These are phyloP conservation scores for Hypomecis punctinalis DNA, from an alignment of 2,888 invertebrate genomes.

Conservation along the genomic window DNA sequence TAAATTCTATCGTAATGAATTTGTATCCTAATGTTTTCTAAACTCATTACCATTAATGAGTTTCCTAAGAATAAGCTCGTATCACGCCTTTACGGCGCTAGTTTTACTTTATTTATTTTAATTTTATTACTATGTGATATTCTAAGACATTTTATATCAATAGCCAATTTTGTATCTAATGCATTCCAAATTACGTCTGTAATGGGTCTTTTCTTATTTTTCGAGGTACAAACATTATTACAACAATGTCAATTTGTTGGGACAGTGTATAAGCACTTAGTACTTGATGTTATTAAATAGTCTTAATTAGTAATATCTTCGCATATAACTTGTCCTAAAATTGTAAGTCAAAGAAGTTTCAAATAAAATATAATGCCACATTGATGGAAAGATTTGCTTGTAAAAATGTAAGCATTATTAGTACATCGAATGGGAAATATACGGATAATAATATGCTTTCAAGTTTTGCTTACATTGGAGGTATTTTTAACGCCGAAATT, in stretches of 20 bases:
- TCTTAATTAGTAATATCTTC: conserved; percentile 20
- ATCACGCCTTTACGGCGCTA: conserved; percentile 29
- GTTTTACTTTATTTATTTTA: conserved; percentile 31
- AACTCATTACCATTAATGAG: too few species aligned
- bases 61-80: background rate
- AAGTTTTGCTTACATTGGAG: too few species aligned
- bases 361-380: too few species aligned
- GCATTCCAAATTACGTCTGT: conserved; percentile 62
- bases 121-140: conserved; percentile 26
- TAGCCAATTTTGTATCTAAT: conserved; percentile 33
- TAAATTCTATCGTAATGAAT: background rate
- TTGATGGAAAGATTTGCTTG: too few species aligned
- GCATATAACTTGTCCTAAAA: conserved; percentile 6
- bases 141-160: conserved; percentile 24
- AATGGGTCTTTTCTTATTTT: conserved; percentile 44
- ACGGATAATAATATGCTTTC: too few species aligned
- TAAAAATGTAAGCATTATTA: too few species aligned
- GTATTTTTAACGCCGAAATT: too few species aligned
- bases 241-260: conserved; percentile 58
- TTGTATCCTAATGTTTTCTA: too few species aligned
- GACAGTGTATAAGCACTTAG: conserved; percentile 36
- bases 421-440: too few species aligned
- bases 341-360: conserved; percentile 3
- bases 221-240: conserved; percentile 45
- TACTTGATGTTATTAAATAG: conserved; percentile 30